Conservation (phyloP, 2,888 invertebrate species). For the Anoplius nigerrimus region DNA sequence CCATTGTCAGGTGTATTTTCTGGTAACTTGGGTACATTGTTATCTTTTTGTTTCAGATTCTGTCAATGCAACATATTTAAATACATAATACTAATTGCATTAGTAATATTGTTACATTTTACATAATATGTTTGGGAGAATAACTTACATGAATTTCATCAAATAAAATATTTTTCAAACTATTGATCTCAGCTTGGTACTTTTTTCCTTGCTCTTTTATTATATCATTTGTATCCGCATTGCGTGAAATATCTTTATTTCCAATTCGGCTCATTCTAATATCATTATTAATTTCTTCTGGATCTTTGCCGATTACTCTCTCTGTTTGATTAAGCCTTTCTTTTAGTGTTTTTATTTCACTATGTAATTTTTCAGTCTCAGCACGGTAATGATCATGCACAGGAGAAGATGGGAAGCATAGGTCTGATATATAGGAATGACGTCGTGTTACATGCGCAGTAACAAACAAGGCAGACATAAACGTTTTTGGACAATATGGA, state of each 20-base stretch:
- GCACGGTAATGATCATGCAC: slow-evolving; percentile 75
- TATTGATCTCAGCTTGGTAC: slow-evolving; percentile 65
- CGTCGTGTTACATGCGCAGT: slow-evolving; percentile 80
- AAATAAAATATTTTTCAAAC: slow-evolving; percentile 63
- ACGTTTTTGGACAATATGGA: slow-evolving; percentile 81
- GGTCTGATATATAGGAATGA: slow-evolving; percentile 73
- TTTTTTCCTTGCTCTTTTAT: slow-evolving; percentile 55
- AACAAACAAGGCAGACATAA: slow-evolving; percentile 81
- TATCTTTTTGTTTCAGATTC: slow-evolving; percentile 58
- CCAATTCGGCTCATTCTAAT: slow-evolving; percentile 47
- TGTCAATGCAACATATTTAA: slow-evolving; percentile 44
- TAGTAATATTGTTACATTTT: not conserved
- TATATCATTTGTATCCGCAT: slow-evolving; percentile 34
- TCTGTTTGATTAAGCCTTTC: slow-evolving; percentile 80
- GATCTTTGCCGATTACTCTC: slow-evolving; percentile 71
- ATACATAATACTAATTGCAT: too few species aligned
- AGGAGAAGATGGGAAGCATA: slow-evolving; percentile 54
- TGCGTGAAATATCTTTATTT: slow-evolving; percentile 27
- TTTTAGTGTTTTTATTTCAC: slow-evolving; percentile 81
- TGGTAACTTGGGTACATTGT: slow-evolving; percentile 33
- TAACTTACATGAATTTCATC: slow-evolving; percentile 67
- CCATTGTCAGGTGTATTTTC: slow-evolving; percentile 71
- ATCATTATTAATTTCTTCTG: slow-evolving; percentile 61
- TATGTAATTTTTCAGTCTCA: slow-evolving; percentile 79
- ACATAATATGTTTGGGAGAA: slow-evolving; percentile 8